Evolutionary conservation across 2,797 vertebrate species (phyloP).

Genomic region (Betta splendens): DNA sequence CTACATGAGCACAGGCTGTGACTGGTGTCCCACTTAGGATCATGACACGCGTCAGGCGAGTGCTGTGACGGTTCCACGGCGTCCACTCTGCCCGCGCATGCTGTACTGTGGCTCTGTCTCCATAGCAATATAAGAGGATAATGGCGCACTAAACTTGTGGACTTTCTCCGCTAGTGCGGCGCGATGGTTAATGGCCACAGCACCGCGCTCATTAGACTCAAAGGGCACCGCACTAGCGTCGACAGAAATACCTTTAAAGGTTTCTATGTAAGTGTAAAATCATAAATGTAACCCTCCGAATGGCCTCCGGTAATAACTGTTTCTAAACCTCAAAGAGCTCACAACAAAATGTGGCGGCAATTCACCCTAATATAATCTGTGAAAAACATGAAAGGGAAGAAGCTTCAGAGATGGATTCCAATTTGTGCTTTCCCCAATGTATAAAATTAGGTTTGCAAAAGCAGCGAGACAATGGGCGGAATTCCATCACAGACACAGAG

Average conservation of each 20-base stretch:
- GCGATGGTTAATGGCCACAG: constrained; percentile 37
- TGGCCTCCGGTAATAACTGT: constrained; percentile 10
- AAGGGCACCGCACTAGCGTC: neutral
- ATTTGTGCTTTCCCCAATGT: constrained; percentile 16
- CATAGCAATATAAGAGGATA: constrained; percentile 58
- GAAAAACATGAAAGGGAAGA: constrained; percentile 9
- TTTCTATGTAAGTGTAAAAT: constrained; percentile 31
- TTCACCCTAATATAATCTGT: constrained; percentile 17
- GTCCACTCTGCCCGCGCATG: constrained; percentile 43
- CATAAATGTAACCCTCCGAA: constrained; percentile 11
- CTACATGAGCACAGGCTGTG: neutral
- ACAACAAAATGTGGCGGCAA: constrained; percentile 16
- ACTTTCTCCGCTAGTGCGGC: constrained; percentile 27
- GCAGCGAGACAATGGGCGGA: constrained; percentile 7
- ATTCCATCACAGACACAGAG: constrained; percentile 12
- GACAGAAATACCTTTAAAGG: constrained; percentile 18
- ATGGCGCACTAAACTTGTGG: constrained; percentile 42
- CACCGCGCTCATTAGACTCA: constrained; percentile 31
- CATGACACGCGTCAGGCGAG: constrained; percentile 13
- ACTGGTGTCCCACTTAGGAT: neutral
- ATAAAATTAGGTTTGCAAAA: constrained; percentile 18
- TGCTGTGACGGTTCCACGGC: neutral
- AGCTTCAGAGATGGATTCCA: constrained; percentile 18
- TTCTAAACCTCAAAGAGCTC: constrained; percentile 28
- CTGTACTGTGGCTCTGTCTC: constrained; percentile 65